Evolutionary conservation across 1,140 invertebrate genomes (phyloP).

Genomic region (Calephelis nemesis): DNA sequence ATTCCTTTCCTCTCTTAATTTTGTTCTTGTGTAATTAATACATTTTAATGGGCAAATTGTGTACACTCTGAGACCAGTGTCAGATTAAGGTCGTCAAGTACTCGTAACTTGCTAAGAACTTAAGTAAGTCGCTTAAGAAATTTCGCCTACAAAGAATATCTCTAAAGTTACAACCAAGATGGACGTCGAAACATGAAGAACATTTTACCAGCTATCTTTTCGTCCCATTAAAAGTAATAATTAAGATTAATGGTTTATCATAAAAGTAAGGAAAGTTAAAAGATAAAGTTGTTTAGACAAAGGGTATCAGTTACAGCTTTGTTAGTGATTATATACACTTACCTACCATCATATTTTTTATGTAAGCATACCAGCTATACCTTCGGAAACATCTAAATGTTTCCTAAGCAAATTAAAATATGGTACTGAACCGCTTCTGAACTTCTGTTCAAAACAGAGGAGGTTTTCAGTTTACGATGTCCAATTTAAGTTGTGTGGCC

Average conservation of each 20-base stretch:
- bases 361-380: no score
- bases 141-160: conserved; percentile 3
- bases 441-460: no score
- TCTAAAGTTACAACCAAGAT: conserved; percentile 13
- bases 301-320: neutral
- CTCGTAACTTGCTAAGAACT: neutral
- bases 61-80: neutral
- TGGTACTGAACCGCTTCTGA: no score
- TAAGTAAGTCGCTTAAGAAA: conserved; percentile 14
- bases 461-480: no score
- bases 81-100: conserved; percentile 1
- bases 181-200: conserved; percentile 20
- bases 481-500: no score
- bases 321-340: no score
- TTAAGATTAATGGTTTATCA: neutral
- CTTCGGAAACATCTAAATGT: no score
- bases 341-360: no score
- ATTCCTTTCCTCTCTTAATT: no score
- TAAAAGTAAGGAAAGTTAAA: neutral
- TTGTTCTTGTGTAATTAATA: no score
- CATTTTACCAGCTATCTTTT: conserved; percentile 21
- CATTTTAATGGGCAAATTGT: no score
- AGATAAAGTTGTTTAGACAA: neutral
- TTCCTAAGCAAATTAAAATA: no score
- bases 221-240: conserved; percentile 22